These are phyloP conservation scores for Guaruba guarouba DNA, from an alignment of 2,113 vertebrate genomes.

Conservation along the genomic window DNA sequence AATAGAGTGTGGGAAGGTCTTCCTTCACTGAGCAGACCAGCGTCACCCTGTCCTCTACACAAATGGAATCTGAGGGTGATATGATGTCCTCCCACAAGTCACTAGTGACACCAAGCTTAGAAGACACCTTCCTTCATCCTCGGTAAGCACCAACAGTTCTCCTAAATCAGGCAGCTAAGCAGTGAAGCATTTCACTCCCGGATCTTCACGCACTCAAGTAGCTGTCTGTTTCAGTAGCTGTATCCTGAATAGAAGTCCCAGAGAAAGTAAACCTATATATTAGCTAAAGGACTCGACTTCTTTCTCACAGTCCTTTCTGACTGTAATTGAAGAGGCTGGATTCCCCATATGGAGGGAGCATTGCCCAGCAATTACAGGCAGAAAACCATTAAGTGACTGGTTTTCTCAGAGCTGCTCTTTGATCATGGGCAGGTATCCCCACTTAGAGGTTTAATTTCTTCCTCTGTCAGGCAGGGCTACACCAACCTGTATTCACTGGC, in stretches of 20 bases:
- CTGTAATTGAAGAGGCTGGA: neutral
- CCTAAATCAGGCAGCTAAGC: neutral
- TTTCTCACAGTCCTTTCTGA: neutral
- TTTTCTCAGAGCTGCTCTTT: neutral
- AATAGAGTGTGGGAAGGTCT: neutral
- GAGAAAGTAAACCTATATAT: neutral
- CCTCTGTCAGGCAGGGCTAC: neutral
- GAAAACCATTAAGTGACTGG: neutral
- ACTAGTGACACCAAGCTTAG: neutral
- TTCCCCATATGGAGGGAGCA: accelerated
- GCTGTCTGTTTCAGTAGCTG: accelerated
- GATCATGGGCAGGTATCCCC: neutral
- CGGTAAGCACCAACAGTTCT: neutral
- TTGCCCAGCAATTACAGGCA: neutral
- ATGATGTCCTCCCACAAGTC: neutral
- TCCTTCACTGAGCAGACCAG: accelerated
- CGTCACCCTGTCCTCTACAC: accelerated
- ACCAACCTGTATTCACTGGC: neutral
- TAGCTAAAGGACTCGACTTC: neutral
- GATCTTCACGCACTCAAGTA: neutral
- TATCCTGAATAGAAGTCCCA: neutral
- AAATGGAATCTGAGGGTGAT: neutral
- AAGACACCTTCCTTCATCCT: neutral
- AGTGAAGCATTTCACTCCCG: neutral
- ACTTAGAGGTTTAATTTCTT: neutral